Conservation (phyloP, 2,797 vertebrate genomes). For the Enteromius trimaculatus region DNA sequence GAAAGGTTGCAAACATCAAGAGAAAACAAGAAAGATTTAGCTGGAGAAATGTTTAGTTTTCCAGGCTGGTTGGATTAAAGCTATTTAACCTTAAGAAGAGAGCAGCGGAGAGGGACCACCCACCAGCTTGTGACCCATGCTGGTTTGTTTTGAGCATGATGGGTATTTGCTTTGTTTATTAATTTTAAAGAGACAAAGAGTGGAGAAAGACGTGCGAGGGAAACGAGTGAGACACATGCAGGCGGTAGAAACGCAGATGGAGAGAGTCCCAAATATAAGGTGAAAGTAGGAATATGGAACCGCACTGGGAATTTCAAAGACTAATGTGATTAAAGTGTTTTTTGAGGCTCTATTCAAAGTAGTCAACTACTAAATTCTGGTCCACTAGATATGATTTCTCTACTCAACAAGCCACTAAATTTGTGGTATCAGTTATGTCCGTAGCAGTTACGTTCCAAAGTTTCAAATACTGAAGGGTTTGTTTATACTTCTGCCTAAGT, state of each 20-base stretch:
- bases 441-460: neutral
- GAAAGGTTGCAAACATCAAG: slow-evolving; percentile 27
- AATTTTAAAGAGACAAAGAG: slow-evolving; percentile 56
- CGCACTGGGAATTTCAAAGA: neutral
- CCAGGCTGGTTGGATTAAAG: slow-evolving; percentile 68
- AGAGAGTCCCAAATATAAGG: neutral
- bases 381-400: neutral
- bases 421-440: neutral
- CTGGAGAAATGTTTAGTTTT: slow-evolving; percentile 69
- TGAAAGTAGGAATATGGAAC: neutral
- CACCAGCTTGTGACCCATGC: slow-evolving; percentile 56
- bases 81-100: slow-evolving; percentile 70
- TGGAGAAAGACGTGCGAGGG: slow-evolving; percentile 20
- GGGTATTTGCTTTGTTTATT: slow-evolving; percentile 67
- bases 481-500: neutral
- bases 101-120: slow-evolving; percentile 66
- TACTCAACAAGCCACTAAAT: neutral
- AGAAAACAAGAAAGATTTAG: slow-evolving; percentile 58
- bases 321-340: neutral
- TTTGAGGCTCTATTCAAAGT: neutral
- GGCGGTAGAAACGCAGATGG: slow-evolving; percentile 15
- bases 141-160: slow-evolving; percentile 58
- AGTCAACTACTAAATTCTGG: neutral
- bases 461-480: neutral
- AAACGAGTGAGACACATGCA: slow-evolving; percentile 31